Base-by-base conservation (phyloP, 2,113 vertebrate species). In the Dromas ardeola region DNA sequence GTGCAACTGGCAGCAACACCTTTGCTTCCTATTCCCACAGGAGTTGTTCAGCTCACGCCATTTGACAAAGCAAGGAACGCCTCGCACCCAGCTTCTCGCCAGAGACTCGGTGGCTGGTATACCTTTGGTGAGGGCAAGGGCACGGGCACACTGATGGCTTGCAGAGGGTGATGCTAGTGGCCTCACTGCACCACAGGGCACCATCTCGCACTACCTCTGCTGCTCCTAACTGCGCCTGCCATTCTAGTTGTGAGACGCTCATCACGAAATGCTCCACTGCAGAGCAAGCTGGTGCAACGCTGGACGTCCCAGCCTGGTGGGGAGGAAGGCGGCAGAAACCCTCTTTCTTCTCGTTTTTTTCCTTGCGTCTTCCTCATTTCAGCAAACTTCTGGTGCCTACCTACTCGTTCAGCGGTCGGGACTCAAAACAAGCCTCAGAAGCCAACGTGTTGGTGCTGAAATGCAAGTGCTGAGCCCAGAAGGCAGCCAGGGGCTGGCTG, bases 401-500 rank as follows among this genome's bases (percentile, higher is more conserved):
- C 15, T 36, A 26, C 32, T 45, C 1, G 0, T 3, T 34, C 19
- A 30, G 58, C 1, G 0, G 40, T 2, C 0, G 3, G 49, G 45
- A 32, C 58, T 15, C 63, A 34, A 71, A 70, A 17, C 36, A 62
- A 49, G 50, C 26, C 23, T 61, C 20, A 32, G 36, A 89, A 73
- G n/a, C 18, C 15, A 13, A 45, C 4, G 36, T n/a, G 38, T 8
- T 36, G 36, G 8, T 42, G 36, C 17, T 2, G 0, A 63, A 53
- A 66, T 13, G 30, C 22, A 40, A 47, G 47, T 43, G 6, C 14
- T 17, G 20, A 47, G n/a, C 11, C 16, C 8, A 16, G 12, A 59
- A 23, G 9, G 22, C 56, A 55, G 49, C 17, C 26, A 47, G 20
- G 32, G 21, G 7, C 30, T 66, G n/a, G 10, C 56, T 34, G 58